These are phyloP conservation scores for Xerus rutilus DNA, from an alignment of 2,797 vertebrate species.

Conservation along the genomic window DNA sequence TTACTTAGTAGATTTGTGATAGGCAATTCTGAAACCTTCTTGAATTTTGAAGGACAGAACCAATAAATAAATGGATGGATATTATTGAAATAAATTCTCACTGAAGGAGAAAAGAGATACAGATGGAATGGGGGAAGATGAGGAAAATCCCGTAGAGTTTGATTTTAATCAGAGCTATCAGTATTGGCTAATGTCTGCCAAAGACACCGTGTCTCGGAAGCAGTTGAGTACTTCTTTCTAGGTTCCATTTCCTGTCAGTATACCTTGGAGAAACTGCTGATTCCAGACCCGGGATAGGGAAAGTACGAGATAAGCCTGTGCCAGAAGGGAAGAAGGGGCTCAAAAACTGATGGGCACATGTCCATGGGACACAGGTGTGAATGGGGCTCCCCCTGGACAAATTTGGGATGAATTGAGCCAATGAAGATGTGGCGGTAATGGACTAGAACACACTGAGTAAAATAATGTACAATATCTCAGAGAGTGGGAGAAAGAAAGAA, in stretches of 20 bases:
- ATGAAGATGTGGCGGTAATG: background rate
- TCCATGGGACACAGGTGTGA: background rate
- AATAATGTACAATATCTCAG: background rate
- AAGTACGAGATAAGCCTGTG: background rate
- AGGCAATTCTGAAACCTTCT: background rate
- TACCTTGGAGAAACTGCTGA: background rate
- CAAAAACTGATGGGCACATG: background rate
- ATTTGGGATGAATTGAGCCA: background rate
- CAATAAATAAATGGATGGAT: background rate
- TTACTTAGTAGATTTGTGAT: background rate
- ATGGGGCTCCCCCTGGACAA: background rate
- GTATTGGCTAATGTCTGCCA: background rate
- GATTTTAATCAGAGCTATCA: background rate
- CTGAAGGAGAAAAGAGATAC: background rate
- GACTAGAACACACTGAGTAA: background rate
- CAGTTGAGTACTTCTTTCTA: background rate
- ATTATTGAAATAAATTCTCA: background rate
- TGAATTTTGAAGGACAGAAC: background rate
- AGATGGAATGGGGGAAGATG: background rate
- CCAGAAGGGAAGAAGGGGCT: background rate
- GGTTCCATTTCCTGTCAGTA: background rate
- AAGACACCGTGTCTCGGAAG: background rate
- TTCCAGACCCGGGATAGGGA: background rate
- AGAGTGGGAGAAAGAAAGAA: background rate
- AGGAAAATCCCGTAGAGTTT: background rate